A percentile compares a stretch with the other conserved stretches of the same genome.
These are phyloP conservation scores for Podarcis siculus DNA, from an alignment of 2,797 vertebrate species.

Conservation along the genomic window DNA sequence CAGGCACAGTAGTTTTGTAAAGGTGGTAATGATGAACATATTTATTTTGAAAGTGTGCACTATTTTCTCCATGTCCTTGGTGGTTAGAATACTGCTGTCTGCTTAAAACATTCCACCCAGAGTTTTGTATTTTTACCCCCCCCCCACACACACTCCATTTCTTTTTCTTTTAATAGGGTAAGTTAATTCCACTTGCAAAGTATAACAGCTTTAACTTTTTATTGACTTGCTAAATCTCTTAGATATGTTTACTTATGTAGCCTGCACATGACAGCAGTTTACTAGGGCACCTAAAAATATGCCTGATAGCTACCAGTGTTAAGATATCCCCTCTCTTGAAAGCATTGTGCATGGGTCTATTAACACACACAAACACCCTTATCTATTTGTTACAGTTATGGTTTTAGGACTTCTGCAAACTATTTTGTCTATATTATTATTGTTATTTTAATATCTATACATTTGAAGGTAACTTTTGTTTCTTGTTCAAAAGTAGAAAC, in stretches of 20 bases:
- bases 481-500: slow-evolving; percentile 48
- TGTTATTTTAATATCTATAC: neutral
- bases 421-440: slow-evolving; percentile 38
- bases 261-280: slow-evolving; percentile 41
- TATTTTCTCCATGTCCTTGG: slow-evolving; percentile 7
- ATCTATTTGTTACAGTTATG: slow-evolving; percentile 40
- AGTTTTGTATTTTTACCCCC: slow-evolving; percentile 33
- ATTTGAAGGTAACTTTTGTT: slow-evolving; percentile 52
- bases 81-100: slow-evolving; percentile 54
- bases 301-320: neutral
- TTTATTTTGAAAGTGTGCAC: slow-evolving; percentile 61
- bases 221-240: slow-evolving; percentile 46
- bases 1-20: slow-evolving; percentile 58
- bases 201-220: slow-evolving; percentile 56
- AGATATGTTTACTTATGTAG: slow-evolving; percentile 29
- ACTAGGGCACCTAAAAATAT: slow-evolving; percentile 61
- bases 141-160: neutral
- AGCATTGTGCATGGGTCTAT: slow-evolving; percentile 34
- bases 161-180: slow-evolving; percentile 16
- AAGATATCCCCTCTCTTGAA: slow-evolving; percentile 28
- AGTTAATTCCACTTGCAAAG: slow-evolving; percentile 55
- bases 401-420: slow-evolving; percentile 49
- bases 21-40: slow-evolving; percentile 57
- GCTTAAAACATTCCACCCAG: slow-evolving; percentile 45
- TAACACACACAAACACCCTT: slow-evolving; percentile 52